A percentile compares a stretch with the other conserved stretches of the same genome.
Evolutionary conservation across 2,113 vertebrate genomes (phyloP).

Genomic region (Lasiurus borealis): DNA sequence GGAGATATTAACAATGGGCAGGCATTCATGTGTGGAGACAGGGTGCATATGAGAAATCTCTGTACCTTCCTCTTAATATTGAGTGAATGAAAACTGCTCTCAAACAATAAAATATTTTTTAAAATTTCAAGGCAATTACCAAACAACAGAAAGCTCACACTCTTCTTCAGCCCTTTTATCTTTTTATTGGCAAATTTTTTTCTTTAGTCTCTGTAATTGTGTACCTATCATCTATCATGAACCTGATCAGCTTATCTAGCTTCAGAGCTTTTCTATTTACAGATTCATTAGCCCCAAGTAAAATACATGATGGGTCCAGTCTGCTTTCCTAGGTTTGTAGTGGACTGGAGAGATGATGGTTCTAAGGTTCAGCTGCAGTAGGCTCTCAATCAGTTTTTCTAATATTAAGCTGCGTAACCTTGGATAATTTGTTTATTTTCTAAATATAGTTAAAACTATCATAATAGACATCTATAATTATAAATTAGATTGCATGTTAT

Average conservation of each 20-base stretch:
- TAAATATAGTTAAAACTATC: background rate
- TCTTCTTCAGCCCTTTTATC: background rate
- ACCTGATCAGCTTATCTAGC: background rate
- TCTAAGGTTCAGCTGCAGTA: background rate
- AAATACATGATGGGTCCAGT: background rate
- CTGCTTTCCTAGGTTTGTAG: background rate
- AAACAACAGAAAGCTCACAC: background rate
- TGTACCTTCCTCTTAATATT: background rate
- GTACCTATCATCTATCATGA: background rate
- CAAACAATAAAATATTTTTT: background rate
- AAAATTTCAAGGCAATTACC: background rate
- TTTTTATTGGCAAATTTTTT: background rate
- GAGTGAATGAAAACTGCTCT: background rate
- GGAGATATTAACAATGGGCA: background rate
- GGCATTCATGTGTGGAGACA: background rate
- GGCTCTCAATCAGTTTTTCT: background rate
- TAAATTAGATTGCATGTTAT: slow-evolving; percentile 44
- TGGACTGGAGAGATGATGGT: background rate
- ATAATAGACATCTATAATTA: background rate
- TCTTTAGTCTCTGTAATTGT: background rate
- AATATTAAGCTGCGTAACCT: background rate
- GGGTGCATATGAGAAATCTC: background rate
- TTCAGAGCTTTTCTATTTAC: background rate
- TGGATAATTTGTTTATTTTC: slow-evolving; percentile 36
- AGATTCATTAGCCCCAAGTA: background rate